Conservation (phyloP, 2,888 invertebrate species). For the Dusona sp. region DNA sequence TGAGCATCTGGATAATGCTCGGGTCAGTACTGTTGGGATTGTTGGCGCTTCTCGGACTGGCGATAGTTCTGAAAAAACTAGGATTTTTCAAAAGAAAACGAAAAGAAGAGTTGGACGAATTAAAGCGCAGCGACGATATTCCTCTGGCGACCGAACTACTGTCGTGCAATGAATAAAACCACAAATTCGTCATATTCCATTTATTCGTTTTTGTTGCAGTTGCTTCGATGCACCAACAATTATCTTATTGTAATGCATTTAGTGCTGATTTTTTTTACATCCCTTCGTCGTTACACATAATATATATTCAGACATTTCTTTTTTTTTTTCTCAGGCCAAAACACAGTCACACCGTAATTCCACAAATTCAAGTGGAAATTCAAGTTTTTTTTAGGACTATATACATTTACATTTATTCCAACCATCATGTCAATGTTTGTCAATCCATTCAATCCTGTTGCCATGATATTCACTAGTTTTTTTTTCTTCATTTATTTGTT, state of each 20-base stretch:
- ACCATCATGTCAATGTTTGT: conserved; percentile 6
- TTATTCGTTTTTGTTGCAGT: conserved; percentile 14
- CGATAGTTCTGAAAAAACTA: conserved; percentile 66
- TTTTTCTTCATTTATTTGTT: conserved; percentile 11
- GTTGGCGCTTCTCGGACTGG: conserved; percentile 69
- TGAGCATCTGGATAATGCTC: conserved; percentile 75
- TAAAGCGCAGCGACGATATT: conserved; percentile 60
- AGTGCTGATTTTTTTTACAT: conserved; percentile 21
- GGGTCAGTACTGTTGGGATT: conserved; percentile 75
- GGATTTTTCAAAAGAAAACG: conserved; percentile 71
- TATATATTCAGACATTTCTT: conserved; percentile 5
- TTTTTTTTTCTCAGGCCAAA: conserved; percentile 7
- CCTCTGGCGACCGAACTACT: conserved; percentile 23
- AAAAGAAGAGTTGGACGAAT: conserved; percentile 65
- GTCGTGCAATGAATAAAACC: conserved; percentile 31
- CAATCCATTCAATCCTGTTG: background rate
- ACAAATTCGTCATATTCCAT: background rate
- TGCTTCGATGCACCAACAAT: conserved; percentile 12
- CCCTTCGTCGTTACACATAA: background rate
- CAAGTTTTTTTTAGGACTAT: conserved; percentile 39
- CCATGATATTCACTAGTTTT: conserved; percentile 11
- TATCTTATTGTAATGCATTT: background rate
- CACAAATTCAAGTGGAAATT: conserved; percentile 26
- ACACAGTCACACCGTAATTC: conserved; percentile 20
- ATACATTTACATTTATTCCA: conserved; percentile 34